Percentiles rank a stretch among this genome's conserved stretches.
Conservation (phyloP, 1,140 invertebrate genomes). For the Drosophila azteca region DNA sequence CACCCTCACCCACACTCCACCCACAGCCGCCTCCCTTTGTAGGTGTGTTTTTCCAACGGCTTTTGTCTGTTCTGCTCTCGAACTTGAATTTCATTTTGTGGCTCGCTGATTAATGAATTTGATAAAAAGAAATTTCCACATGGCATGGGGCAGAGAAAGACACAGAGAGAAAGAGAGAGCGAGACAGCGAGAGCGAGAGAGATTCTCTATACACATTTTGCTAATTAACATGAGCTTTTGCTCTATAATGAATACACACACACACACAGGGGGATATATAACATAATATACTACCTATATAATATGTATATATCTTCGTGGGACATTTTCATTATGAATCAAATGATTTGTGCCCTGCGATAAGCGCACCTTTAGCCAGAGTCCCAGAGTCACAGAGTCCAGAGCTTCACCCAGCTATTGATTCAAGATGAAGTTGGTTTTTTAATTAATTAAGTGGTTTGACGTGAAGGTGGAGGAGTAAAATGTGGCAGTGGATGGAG, state of each 20-base stretch:
- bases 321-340: constrained; percentile 71
- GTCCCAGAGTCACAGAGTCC: neutral
- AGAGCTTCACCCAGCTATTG: constrained; percentile 48
- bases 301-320: constrained; percentile 3
- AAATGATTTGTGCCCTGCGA: constrained; percentile 67
- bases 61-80: constrained; percentile 17
- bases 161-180: no score
- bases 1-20: neutral
- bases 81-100: constrained; percentile 50
- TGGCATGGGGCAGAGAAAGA: neutral
- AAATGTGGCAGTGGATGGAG: no score
- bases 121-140: constrained; percentile 64
- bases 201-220: constrained; percentile 46
- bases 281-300: no score
- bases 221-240: constrained; percentile 68
- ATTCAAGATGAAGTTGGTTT: constrained; percentile 47
- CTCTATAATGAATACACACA: constrained; percentile 12
- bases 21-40: constrained; percentile 3
- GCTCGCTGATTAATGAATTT: constrained; percentile 73
- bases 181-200: neutral
- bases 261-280: no score
- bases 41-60: constrained; percentile 48
- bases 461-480: neutral
- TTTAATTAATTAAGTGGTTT: constrained; percentile 57
- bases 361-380: constrained; percentile 51